Evolutionary conservation across 2,888 invertebrate genomes (phyloP).

Genomic region (Zelleria hepariella): DNA sequence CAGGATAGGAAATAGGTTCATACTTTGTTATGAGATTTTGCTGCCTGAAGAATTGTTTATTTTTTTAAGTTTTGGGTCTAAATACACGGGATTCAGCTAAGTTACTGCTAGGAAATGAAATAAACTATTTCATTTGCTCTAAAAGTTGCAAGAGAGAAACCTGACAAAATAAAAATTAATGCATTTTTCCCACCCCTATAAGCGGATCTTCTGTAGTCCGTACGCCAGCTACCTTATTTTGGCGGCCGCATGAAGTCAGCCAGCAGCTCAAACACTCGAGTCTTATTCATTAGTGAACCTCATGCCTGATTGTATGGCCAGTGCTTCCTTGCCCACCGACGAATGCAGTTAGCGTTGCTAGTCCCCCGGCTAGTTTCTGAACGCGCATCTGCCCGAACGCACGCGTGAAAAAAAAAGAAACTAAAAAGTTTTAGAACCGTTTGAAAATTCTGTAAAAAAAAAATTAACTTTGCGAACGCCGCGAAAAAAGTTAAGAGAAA

Average conservation of each 20-base stretch:
- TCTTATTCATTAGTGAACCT: constrained; percentile 34
- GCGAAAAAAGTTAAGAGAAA: constrained; percentile 20
- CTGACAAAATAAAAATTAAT: too few species aligned
- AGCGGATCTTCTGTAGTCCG: neutral
- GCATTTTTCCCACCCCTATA: neutral
- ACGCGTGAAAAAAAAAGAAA: constrained; percentile 30
- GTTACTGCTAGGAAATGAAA: too few species aligned
- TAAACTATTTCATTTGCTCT: too few species aligned
- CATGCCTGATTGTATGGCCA: constrained; percentile 31
- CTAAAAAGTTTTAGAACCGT: neutral
- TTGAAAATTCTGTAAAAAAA: too few species aligned
- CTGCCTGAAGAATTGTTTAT: too few species aligned
- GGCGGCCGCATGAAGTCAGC: constrained; percentile 55
- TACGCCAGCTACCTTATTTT: constrained; percentile 31
- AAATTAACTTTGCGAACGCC: neutral
- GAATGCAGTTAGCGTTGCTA: constrained; percentile 65
- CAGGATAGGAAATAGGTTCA: too few species aligned
- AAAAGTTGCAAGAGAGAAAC: too few species aligned
- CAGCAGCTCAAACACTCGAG: constrained; percentile 34
- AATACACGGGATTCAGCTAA: too few species aligned
- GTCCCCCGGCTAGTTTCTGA: constrained; percentile 61
- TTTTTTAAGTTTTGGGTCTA: too few species aligned
- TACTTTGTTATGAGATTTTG: too few species aligned
- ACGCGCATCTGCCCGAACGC: constrained; percentile 50
- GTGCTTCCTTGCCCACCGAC: constrained; percentile 54